Evolutionary conservation across 2,888 invertebrate genomes (phyloP), one percentile per base, ranked within the genome.

Genomic region (Dynastes tityus): DNA sequence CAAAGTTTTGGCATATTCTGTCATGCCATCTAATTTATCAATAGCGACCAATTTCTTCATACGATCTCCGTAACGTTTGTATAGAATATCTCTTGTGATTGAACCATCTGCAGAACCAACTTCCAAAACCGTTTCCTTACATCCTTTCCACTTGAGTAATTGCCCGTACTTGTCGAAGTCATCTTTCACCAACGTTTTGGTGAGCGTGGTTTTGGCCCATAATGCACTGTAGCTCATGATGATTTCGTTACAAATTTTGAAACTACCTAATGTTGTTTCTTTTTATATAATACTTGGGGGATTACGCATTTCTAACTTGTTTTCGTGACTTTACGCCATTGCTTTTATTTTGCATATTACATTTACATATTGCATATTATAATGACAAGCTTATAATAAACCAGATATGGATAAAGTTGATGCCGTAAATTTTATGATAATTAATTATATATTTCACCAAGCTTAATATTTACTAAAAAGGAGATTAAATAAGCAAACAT

Each of bases 101-200:
- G 16, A 37, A 32, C 71, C 71, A 9, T 16, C 37, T 22, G 71
- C 71, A 40, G 58, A 71, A 1, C 71, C 71, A 32, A 71, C 71
- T 55, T 71, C 71, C 6, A 71, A 37, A n/a, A 58, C 22, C 2
- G 29, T 32, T 37, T 55, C 71, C 1, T 71, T 55, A 32, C 40
- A 2, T 8, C 16, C 9, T 9, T 37, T 40, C 67, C 67, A 67
- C 45, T 45, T 40, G 6, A 67, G n/a, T 6, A 67, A 9, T 1
- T 45, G 40, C 8, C 45, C 40, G 45, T 40, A 45, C 45, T 67
- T 40, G 2, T 45, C n/a, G 2, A 67, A 11, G 16, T 67, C n/a
- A 16, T 40, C 4, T 8, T 6, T 13, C n/a, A n/a, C 51, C n/a
- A 51, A 13, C 9, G 9, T n/a, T 51, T 51, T 51, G n/a, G 51